Evolutionary conservation across 2,113 vertebrate genomes (phyloP), one percentile per base, ranked within the genome.

Genomic region (Sminthopsis crassicaudata): DNA sequence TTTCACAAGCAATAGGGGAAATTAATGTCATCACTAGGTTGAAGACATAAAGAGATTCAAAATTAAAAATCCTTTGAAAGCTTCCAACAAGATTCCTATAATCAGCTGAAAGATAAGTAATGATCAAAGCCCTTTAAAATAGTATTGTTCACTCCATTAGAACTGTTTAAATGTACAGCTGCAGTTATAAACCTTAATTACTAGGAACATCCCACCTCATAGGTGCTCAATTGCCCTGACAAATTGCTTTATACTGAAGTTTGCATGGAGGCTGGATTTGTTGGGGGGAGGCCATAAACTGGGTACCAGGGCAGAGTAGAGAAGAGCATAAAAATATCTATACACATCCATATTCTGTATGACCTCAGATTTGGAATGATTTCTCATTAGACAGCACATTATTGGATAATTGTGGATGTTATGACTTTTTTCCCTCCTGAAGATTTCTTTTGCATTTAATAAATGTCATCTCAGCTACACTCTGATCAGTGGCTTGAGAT

Each of bases 91-190:
- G 98, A 99, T 98, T 99, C 98, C 98, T 99, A 98, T 99, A 99
- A 99, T 99, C 99, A 99, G 97, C 98, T 98, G 96, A 97, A 97
- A 99, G 99, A 99, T 99, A 99, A 99, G 99, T 99, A 98, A 98
- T 99, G 99, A 99, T 99, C 99, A 99, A 99, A 99, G 99, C 98
- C 98, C 97, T 97, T 98, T 98, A 98, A 98, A 98, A 98, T 97
- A 97, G 97, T 99, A 99, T 99, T 99, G 98, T 98, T 99, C 99
- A 96, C 97, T 98, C 98, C 97, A 98, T 99, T 99, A 98, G 97
- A 98, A 98, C 98, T 98, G 98, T 98, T 98, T 99, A 98, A 99
- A 98, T 97, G 98, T 98, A 99, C 98, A 99, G 98, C 98, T 98
- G 98, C 96, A 94, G 94, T 96, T 98, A 95, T 54, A 98, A 97